Evolutionary conservation across 2,888 invertebrate genomes (phyloP).

Genomic region (Euproctis similis): DNA sequence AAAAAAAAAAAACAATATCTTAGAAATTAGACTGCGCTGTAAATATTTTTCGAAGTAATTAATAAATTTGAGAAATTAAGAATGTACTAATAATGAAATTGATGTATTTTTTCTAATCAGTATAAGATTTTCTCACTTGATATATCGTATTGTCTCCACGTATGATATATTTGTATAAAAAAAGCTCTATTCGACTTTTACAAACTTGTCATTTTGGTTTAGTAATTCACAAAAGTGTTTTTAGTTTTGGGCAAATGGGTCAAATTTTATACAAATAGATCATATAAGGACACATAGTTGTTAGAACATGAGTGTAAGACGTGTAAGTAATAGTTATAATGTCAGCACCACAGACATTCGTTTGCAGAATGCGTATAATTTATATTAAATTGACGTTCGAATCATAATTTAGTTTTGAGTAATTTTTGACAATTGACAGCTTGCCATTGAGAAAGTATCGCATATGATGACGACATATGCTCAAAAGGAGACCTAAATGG

Average conservation of each 20-base stretch:
- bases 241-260: too few species aligned
- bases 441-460: too few species aligned
- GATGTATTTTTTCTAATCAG: slow-evolving; percentile 52
- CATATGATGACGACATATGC: too few species aligned
- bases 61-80: slow-evolving; percentile 25
- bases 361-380: slow-evolving; percentile 16
- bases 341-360: slow-evolving; percentile 33
- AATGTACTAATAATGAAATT: slow-evolving; percentile 28
- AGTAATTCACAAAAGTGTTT: too few species aligned
- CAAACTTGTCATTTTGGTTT: too few species aligned
- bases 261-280: too few species aligned
- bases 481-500: too few species aligned
- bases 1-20: slow-evolving; percentile 27
- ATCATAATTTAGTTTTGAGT: slow-evolving; percentile 12
- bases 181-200: too few species aligned
- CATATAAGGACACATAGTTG: too few species aligned
- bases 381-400: slow-evolving; percentile 14
- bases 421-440: slow-evolving; percentile 9
- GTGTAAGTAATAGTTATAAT: slow-evolving; percentile 39
- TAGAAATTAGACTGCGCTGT: slow-evolving; percentile 46
- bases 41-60: slow-evolving; percentile 38
- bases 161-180: too few species aligned
- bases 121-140: slow-evolving; percentile 33
- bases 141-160: too few species aligned
- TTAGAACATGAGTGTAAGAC: slow-evolving; percentile 22